These are phyloP conservation scores for Bactericera cockerelli DNA, from an alignment of 1,140 invertebrate genomes.

Conservation along the genomic window DNA sequence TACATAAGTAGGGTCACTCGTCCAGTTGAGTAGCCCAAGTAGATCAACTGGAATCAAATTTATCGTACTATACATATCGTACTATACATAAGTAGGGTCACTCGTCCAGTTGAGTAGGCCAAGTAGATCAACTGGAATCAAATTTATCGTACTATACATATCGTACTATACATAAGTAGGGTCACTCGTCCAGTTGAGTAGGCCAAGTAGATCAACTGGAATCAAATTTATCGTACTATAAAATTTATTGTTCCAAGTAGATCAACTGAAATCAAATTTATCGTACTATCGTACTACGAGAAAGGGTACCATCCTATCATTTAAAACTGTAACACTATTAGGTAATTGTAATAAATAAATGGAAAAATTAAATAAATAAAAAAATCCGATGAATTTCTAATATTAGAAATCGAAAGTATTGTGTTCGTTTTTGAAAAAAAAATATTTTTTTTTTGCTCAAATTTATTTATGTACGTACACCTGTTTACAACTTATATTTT, in stretches of 20 bases:
- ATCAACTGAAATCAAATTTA: slow-evolving; percentile 48
- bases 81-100: slow-evolving; percentile 46
- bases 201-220: slow-evolving; percentile 72
- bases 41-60: slow-evolving; percentile 53
- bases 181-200: slow-evolving; percentile 71
- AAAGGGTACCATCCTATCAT: no score
- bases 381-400: no score
- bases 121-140: slow-evolving; percentile 59
- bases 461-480: no score
- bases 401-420: no score
- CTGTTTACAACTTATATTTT: no score
- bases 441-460: no score
- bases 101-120: slow-evolving; percentile 80
- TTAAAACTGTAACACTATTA: no score
- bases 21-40: slow-evolving; percentile 82
- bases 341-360: no score
- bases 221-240: slow-evolving; percentile 13
- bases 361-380: no score
- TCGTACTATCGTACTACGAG: no score
- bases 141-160: slow-evolving; percentile 8
- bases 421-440: no score
- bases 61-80: slow-evolving; percentile 24
- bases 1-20: slow-evolving; percentile 46
- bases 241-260: slow-evolving; percentile 78
- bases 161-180: slow-evolving; percentile 48